Evolutionary conservation across 2,797 vertebrate genomes (phyloP).

Genomic region (Girardinus metallicus): DNA sequence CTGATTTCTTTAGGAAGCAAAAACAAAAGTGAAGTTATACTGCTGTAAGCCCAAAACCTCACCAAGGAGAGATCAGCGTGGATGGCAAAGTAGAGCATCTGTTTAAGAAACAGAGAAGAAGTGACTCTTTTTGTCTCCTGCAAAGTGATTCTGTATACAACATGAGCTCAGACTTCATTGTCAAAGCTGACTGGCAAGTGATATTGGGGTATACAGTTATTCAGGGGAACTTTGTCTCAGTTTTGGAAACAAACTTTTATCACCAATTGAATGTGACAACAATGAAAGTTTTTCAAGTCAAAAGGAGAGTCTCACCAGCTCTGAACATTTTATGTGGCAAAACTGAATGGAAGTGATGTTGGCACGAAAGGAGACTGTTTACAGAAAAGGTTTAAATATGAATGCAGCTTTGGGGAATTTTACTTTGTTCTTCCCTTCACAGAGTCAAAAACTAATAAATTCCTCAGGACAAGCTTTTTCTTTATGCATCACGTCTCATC

Average conservation of each 20-base stretch:
- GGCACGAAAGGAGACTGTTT: background rate
- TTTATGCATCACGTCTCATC: background rate
- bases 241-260: background rate
- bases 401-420: background rate
- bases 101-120: background rate
- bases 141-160: background rate
- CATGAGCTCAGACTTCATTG: background rate
- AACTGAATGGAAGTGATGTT: background rate
- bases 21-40: background rate
- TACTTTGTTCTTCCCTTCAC: background rate
- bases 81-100: conserved; percentile 4
- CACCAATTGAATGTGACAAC: background rate
- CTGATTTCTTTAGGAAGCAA: conserved; percentile 3
- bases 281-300: background rate
- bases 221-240: background rate
- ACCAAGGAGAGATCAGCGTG: background rate
- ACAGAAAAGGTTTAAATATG: background rate
- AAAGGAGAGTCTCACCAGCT: background rate
- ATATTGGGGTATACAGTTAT: no score
- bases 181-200: background rate
- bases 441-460: conserved; percentile 5
- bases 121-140: background rate
- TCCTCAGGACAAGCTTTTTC: background rate
- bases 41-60: conserved; percentile 4
- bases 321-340: background rate